phyloP scores from a whole-genome alignment of 30 jellyfish, hydroid and myxozoan genomes.

The Chrysaora quinquecirrha region DNA sequence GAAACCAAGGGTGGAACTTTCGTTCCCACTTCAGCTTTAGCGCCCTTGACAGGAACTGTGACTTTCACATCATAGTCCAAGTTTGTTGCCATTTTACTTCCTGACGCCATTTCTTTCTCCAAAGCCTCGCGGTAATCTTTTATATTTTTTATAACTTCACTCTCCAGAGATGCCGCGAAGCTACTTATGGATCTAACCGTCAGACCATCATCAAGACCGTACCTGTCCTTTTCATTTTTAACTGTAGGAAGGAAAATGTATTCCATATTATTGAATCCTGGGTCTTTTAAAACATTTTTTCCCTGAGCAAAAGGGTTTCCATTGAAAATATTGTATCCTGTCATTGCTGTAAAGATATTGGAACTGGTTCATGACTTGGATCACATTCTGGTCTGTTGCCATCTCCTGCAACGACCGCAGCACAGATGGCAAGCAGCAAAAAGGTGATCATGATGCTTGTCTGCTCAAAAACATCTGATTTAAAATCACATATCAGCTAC shows the following conservation, averaged over 20 bases:
- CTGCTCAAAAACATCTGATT: no score
- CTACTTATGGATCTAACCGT: constrained; percentile 6
- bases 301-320: constrained; percentile 41
- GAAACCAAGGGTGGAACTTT: constrained; percentile 41
- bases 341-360: constrained; percentile 31
- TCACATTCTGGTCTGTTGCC: no score
- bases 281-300: constrained; percentile 20
- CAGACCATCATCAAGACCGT: constrained; percentile 29
- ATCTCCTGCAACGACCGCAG: no score
- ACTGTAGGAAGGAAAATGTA: constrained; percentile 44
- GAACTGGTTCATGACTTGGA: no score
- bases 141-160: not conserved
- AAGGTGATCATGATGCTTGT: no score
- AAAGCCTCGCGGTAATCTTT: not conserved
- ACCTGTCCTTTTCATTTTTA: constrained; percentile 4
- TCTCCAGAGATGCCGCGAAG: no score
- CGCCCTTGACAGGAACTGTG: not conserved
- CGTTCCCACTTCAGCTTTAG: constrained; percentile 24
- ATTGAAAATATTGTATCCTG: constrained; percentile 50
- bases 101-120: not conserved
- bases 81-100: not conserved
- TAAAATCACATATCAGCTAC: no score
- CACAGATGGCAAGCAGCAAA: not conserved
- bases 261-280: constrained; percentile 24
- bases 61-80: constrained; percentile 27